Evolutionary conservation across 2,888 invertebrate genomes (phyloP).

Genomic region (Chesias legatella): DNA sequence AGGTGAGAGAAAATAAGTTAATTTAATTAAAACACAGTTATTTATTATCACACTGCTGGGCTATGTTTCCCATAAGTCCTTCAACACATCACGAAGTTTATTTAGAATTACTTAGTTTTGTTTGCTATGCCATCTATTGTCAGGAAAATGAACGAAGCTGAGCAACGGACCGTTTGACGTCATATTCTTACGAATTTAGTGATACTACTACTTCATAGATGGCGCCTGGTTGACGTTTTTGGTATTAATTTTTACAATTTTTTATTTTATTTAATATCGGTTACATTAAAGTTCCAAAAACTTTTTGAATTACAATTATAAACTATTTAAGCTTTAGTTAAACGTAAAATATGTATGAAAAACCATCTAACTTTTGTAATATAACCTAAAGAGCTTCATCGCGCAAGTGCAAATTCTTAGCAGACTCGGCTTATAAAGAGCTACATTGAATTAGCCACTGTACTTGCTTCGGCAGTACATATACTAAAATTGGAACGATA

Average conservation of each 20-base stretch:
- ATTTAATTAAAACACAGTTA: too few relatives aligned
- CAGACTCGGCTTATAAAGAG: too few relatives aligned
- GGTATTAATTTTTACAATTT: neutral
- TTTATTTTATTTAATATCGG: neutral
- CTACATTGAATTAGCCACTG: accelerated
- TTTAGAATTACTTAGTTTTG: too few relatives aligned
- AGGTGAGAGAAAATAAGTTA: too few relatives aligned
- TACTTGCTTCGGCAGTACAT: constrained; percentile 55
- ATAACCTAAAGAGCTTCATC: constrained; percentile 24
- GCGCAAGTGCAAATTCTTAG: too few relatives aligned
- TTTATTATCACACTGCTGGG: too few relatives aligned
- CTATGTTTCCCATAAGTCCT: too few relatives aligned
- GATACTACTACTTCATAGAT: neutral
- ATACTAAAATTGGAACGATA: constrained; percentile 56
- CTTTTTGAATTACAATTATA: neutral
- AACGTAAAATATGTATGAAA: neutral
- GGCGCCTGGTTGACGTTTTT: constrained; percentile 1
- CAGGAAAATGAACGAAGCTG: too few relatives aligned
- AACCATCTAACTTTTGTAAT: neutral
- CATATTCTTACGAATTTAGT: neutral
- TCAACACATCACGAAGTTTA: too few relatives aligned
- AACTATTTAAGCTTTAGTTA: constrained; percentile 3
- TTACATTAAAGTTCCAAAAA: neutral
- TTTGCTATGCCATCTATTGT: too few relatives aligned
- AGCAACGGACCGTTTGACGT: neutral